Evolutionary conservation across 2,888 invertebrate species (phyloP).

Genomic region (Hedya salicella): DNA sequence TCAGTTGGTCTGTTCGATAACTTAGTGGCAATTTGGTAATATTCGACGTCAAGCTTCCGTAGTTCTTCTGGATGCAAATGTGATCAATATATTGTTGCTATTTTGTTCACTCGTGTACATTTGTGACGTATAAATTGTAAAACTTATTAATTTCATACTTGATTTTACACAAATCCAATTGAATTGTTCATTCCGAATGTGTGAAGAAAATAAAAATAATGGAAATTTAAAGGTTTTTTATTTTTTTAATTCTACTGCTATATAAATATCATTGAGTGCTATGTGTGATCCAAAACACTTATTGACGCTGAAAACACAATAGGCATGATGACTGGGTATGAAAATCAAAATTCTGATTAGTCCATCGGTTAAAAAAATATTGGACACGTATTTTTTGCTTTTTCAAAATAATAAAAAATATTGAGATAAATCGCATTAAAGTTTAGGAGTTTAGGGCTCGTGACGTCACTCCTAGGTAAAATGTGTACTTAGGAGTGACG

Average conservation of each 20-base stretch:
- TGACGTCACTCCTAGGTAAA: no score
- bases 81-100: conserved; percentile 25
- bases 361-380: no score
- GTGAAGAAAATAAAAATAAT: conserved; percentile 35
- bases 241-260: neutral
- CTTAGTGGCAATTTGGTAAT: neutral
- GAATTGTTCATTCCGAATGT: conserved; percentile 40
- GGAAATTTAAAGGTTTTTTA: conserved; percentile 24
- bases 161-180: conserved; percentile 29
- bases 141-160: conserved; percentile 31
- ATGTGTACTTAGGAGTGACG: no score
- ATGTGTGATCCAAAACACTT: no score
- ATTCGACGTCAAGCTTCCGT: conserved; percentile 15
- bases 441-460: no score
- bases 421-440: no score
- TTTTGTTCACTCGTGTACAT: conserved; percentile 29
- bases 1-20: conserved; percentile 5
- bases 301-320: no score
- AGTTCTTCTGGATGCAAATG: conserved; percentile 14
- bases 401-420: no score
- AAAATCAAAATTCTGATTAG: no score
- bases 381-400: no score
- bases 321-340: no score
- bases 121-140: conserved; percentile 32
- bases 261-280: no score